A percentile compares a stretch with the other conserved stretches of the same genome.
Conservation (phyloP, 2,888 invertebrate genomes). For the Sphaerophoria taeniata region DNA sequence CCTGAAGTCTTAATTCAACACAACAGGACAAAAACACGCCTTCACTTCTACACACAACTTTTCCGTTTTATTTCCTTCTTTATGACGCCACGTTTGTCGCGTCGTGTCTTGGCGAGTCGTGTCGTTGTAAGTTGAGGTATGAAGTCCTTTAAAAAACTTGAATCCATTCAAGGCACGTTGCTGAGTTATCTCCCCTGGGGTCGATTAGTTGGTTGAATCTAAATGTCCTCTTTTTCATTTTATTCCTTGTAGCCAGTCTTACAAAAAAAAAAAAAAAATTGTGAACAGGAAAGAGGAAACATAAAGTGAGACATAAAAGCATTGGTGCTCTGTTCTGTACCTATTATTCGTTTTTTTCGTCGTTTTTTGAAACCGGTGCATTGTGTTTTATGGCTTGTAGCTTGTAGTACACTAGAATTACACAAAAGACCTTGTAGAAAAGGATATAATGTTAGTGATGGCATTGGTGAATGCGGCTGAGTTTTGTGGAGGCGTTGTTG, state of each 20-base stretch:
- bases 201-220: slow-evolving; percentile 66
- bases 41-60: slow-evolving; percentile 27
- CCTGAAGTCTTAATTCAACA: too few species aligned
- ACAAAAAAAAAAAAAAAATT: slow-evolving; percentile 4
- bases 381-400: slow-evolving; percentile 38
- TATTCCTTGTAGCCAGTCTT: slow-evolving; percentile 23
- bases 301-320: slow-evolving; percentile 50
- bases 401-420: slow-evolving; percentile 51
- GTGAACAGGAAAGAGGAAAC: slow-evolving; percentile 27
- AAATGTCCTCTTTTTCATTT: slow-evolving; percentile 38
- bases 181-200: slow-evolving; percentile 65
- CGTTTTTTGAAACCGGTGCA: slow-evolving; percentile 54
- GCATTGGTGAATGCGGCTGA: neutral
- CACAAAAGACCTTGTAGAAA: slow-evolving; percentile 55
- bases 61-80: slow-evolving; percentile 56
- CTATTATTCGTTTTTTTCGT: neutral
- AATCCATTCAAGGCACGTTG: slow-evolving; percentile 67
- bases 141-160: slow-evolving; percentile 63
- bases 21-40: too few species aligned
- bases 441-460: slow-evolving; percentile 59
- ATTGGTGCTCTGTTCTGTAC: slow-evolving; percentile 42
- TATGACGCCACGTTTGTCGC: neutral
- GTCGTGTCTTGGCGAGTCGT: too few species aligned
- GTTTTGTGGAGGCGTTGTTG: slow-evolving; percentile 8
- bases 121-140: slow-evolving; percentile 28